phyloP scores from a whole-genome alignment of 2,113 vertebrate species.

The Barbus barbus region DNA sequence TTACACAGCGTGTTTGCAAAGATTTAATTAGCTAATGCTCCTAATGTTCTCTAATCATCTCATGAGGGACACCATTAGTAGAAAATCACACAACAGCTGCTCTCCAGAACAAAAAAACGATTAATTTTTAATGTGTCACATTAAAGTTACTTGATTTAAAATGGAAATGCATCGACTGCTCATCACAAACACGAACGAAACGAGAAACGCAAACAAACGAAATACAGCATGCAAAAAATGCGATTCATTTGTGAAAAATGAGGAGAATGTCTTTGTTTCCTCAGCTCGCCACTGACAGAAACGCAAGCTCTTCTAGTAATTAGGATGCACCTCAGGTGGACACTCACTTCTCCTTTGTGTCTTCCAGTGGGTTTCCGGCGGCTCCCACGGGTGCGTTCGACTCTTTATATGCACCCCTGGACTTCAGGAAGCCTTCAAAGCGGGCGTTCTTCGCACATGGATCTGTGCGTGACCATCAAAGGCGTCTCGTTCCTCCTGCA shows the following conservation, averaged over 20 bases:
- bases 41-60: constrained; percentile 21
- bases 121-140: too few relatives aligned
- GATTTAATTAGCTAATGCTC: not conserved
- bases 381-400: too few relatives aligned
- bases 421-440: not conserved
- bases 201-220: not conserved
- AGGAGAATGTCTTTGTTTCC: not conserved
- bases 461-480: constrained; percentile 79
- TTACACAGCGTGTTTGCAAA: not conserved
- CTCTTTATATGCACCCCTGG: too few relatives aligned
- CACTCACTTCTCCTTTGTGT: not conserved
- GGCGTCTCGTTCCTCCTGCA: constrained; percentile 80
- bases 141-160: too few relatives aligned
- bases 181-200: not conserved
- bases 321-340: not conserved
- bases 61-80: not conserved
- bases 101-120: not conserved
- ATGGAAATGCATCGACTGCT: not conserved
- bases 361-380: not conserved
- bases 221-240: too few relatives aligned
- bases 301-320: not conserved
- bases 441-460: constrained; percentile 62
- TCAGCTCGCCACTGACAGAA: not conserved
- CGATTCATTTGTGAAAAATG: too few relatives aligned
- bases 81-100: not conserved